phyloP scores from a whole-genome alignment of 2,113 vertebrate genomes.

The Corvus cornix region DNA sequence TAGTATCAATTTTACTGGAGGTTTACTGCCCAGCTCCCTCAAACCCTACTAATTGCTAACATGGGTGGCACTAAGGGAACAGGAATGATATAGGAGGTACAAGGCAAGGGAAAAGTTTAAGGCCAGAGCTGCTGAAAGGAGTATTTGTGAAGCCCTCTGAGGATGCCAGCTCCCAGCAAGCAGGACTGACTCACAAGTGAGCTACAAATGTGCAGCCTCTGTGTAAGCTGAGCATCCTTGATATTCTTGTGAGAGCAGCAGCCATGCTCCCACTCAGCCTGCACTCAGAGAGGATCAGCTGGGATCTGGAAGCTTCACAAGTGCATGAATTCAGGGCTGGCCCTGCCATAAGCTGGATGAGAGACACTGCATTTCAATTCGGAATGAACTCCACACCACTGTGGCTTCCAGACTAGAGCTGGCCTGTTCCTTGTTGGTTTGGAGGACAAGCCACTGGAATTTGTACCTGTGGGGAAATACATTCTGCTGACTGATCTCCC shows the following conservation, averaged over 20 bases:
- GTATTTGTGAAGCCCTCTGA: not conserved
- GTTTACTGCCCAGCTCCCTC: not conserved
- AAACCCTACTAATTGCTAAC: not conserved
- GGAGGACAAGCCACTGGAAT: not conserved
- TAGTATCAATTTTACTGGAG: not conserved
- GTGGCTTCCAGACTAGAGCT: not conserved
- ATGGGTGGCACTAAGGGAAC: not conserved
- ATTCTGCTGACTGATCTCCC: not conserved
- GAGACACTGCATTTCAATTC: not conserved
- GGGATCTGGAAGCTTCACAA: not conserved
- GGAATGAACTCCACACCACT: not conserved
- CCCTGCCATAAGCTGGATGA: not conserved
- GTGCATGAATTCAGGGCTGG: not conserved
- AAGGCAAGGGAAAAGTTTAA: not conserved
- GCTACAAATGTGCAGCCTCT: not conserved
- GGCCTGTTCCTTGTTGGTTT: not conserved
- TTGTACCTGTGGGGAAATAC: not conserved
- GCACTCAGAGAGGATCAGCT: not conserved
- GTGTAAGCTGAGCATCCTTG: not conserved
- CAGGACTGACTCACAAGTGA: not conserved
- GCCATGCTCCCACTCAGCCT: not conserved
- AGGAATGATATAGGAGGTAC: not conserved
- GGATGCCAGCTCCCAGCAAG: not conserved
- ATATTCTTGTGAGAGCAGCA: not conserved
- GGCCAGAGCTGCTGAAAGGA: not conserved